Conservation (phyloP, 1,140 invertebrate genomes). For the Rhopalosiphum maidis region DNA sequence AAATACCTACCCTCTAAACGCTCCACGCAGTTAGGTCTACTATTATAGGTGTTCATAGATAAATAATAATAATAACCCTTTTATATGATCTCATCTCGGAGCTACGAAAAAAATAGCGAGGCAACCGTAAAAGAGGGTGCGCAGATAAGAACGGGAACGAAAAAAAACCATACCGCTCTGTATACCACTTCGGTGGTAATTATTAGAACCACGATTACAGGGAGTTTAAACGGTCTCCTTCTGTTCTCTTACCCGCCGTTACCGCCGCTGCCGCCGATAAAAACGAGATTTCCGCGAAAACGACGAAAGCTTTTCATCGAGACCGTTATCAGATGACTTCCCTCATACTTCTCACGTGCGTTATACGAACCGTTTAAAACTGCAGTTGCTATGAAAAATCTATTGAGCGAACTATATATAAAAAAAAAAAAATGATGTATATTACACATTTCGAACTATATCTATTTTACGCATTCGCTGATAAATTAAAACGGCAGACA, state of each 20-base stretch:
- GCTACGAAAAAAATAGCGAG: not conserved
- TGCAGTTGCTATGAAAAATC: slow-evolving; percentile 18
- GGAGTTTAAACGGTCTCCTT: slow-evolving; percentile 24
- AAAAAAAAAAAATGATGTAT: not conserved
- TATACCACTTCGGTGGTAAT: not conserved
- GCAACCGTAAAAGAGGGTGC: not conserved
- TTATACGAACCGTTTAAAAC: not conserved
- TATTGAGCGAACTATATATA: slow-evolving; percentile 14
- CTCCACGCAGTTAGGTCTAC: not conserved
- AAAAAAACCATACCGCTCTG: not conserved
- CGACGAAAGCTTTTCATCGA: slow-evolving; percentile 29
- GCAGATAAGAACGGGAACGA: not conserved
- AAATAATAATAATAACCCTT: slow-evolving; percentile 5
- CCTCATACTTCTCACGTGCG: not conserved
- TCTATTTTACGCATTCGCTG: not conserved
- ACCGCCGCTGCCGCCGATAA: not conserved
- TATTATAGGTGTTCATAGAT: not conserved
- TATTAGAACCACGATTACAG: slow-evolving; percentile 27
- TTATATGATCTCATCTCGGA: not conserved
- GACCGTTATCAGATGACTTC: slow-evolving; percentile 32
- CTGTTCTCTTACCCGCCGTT: not conserved
- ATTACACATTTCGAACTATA: not conserved
- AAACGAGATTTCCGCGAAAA: slow-evolving; percentile 33
- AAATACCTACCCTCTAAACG: not conserved
- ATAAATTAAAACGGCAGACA: not conserved